Base-by-base conservation (phyloP, 2,888 invertebrate species). In the Amphipoea oculea region DNA sequence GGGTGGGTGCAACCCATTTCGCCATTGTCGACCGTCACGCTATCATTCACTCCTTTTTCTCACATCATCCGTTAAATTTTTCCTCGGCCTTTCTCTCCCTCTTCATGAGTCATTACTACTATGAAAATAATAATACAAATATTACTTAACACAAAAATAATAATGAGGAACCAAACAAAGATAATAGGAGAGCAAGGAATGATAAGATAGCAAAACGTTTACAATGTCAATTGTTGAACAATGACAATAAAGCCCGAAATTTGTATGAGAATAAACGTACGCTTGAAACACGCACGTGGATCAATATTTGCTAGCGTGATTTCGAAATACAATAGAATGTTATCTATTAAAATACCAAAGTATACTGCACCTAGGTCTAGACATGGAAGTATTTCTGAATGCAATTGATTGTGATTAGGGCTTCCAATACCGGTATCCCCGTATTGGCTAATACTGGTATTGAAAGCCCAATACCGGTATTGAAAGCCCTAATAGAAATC, bases 231-330 rank as follows among this genome's bases (percentile, higher is more conserved):
- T 74, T 48, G 57, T 73, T 79, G 67, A 68, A 68, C 54, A 81
- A 80, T 74, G 51, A 84, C 40, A 72, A 73, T 57, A 69, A 67
- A 81, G n/a, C 17, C n/a, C 29, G n/a, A 70, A 57, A 72, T 70
- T 71, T 71, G 40, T 74, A 54, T 48, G 54, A 70, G 23, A 40
- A 60, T 73, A 63, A 63, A 76, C 29, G 69, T 23, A 70, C 14
- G 57, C 20, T 71, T 20, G 60, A 78, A 23, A 60, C 20, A 67
- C 63, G 62, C 79, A 80, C 76, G 73, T 76, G 81, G 23, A 62
- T 66, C 68, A 84, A 84, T 72, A 84, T 84, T 84, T 84, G 68
- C 23, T 12, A 68, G 72, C 76, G 60, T 72, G 73, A 84, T 84
- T 67, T 73, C n/a, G 81, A 68, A 84, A 84, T 60, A 68, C 36